phyloP scores from a whole-genome alignment of 2,888 invertebrate genomes.

The Seira ritae region DNA sequence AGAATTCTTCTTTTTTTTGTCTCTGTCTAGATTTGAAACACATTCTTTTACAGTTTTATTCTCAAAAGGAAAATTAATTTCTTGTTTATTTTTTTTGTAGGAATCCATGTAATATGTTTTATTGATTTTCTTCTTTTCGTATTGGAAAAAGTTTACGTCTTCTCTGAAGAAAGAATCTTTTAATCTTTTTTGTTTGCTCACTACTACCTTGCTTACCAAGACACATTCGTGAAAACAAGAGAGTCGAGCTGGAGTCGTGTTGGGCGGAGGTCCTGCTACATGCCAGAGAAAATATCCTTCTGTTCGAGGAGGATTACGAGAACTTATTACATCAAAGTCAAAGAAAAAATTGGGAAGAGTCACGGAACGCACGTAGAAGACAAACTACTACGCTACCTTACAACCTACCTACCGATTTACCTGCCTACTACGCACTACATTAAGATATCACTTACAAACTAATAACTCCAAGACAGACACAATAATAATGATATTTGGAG shows the following conservation, averaged over 20 bases:
- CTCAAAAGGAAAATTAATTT: conserved; percentile 13
- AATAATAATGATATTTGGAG: no score
- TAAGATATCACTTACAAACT: no score
- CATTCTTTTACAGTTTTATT: conserved; percentile 10
- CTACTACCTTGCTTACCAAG: conserved; percentile 22
- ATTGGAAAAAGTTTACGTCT: conserved; percentile 6
- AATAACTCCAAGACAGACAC: no score
- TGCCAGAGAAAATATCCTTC: conserved; percentile 10
- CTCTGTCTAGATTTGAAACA: background rate
- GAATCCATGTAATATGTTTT: conserved; percentile 20
- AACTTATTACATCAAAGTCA: background rate
- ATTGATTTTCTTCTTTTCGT: background rate
- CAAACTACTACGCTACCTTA: no score
- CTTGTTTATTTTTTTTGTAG: background rate
- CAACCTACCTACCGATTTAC: no score
- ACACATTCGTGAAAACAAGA: conserved; percentile 22
- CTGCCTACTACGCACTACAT: no score
- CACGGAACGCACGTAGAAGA: no score
- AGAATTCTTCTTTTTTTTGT: background rate
- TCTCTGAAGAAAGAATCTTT: conserved; percentile 30
- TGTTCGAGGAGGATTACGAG: background rate
- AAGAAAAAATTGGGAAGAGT: background rate
- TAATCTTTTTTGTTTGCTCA: conserved; percentile 4
- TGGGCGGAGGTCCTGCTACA: conserved; percentile 29
- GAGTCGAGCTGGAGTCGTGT: conserved; percentile 16